A percentile compares a stretch with the other conserved stretches of the same genome.
These are phyloP conservation scores for Hippocampus zosterae DNA, from an alignment of 2,113 vertebrate species.

Conservation along the genomic window DNA sequence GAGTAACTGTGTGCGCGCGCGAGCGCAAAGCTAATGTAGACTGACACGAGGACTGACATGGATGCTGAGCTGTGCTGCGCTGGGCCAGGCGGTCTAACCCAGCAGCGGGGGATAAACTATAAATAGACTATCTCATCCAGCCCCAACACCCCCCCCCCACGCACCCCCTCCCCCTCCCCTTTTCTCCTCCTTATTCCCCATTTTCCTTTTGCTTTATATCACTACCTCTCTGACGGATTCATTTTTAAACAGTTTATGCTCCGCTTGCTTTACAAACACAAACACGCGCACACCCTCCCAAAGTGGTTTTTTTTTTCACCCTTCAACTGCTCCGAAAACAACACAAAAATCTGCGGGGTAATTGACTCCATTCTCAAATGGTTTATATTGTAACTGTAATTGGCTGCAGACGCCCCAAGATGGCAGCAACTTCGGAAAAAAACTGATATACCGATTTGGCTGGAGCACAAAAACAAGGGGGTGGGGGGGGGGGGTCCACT, in stretches of 20 bases:
- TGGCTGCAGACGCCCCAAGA: no score
- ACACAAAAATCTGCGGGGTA: background rate
- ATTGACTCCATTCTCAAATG: no score
- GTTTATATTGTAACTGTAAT: no score
- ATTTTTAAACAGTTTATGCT: constrained; percentile 9
- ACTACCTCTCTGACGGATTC: constrained; percentile 11
- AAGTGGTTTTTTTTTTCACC: background rate
- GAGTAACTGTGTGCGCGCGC: constrained; percentile 14
- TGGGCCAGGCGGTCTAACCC: constrained; percentile 50
- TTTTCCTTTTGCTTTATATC: constrained; percentile 28
- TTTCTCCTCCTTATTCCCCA: constrained; percentile 23
- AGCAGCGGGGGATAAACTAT: constrained; percentile 66
- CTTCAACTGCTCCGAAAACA: constrained; percentile 16
- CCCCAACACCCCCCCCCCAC: constrained; percentile 15
- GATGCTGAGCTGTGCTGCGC: constrained; percentile 54
- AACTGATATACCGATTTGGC: no score
- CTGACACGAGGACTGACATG: constrained; percentile 53
- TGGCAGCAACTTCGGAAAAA: background rate
- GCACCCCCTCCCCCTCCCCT: constrained; percentile 9
- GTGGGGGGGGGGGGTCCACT: no score
- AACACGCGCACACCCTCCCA: no score
- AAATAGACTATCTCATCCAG: constrained; percentile 56
- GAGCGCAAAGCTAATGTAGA: constrained; percentile 35
- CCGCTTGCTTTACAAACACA: constrained; percentile 8
- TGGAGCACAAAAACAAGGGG: no score